These are phyloP conservation scores for Melieria crassipennis DNA, from an alignment of 2,888 invertebrate genomes.

Conservation along the genomic window DNA sequence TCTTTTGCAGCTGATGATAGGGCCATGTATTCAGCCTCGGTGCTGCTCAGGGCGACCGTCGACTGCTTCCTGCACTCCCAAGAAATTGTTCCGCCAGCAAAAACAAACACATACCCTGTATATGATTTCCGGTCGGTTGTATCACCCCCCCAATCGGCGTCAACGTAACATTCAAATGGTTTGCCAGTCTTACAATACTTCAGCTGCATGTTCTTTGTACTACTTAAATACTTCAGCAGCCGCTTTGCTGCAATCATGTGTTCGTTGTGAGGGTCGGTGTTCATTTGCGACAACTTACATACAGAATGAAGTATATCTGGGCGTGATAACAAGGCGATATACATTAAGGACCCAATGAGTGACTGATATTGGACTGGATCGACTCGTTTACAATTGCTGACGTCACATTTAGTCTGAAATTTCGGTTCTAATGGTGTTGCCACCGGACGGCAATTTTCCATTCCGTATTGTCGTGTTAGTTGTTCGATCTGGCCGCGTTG, in stretches of 20 bases:
- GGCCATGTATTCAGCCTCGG: slow-evolving; percentile 39
- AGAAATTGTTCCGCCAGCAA: slow-evolving; percentile 36
- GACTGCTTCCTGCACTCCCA: slow-evolving; percentile 40
- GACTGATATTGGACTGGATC: slow-evolving; percentile 38
- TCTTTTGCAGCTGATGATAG: slow-evolving; percentile 33
- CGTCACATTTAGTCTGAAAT: slow-evolving; percentile 34
- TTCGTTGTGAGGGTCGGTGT: slow-evolving; percentile 44
- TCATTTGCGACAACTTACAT: slow-evolving; percentile 44
- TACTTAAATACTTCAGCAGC: slow-evolving; percentile 41
- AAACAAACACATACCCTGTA: slow-evolving; percentile 36
- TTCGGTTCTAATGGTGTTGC: slow-evolving; percentile 42
- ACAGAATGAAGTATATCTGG: slow-evolving; percentile 43
- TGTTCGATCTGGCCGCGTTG: slow-evolving; percentile 39
- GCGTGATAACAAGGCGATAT: slow-evolving; percentile 39
- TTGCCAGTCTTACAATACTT: slow-evolving; percentile 38
- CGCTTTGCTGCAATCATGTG: slow-evolving; percentile 42
- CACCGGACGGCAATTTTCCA: slow-evolving; percentile 39
- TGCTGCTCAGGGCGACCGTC: slow-evolving; percentile 39
- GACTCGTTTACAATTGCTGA: slow-evolving; percentile 27
- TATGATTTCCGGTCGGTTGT: slow-evolving; percentile 40
- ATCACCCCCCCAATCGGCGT: slow-evolving; percentile 45
- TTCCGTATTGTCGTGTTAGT: slow-evolving; percentile 38
- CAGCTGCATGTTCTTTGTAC: slow-evolving; percentile 38
- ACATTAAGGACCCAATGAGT: slow-evolving; percentile 40
- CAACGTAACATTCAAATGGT: slow-evolving; percentile 34